Conservation (phyloP, 2,888 invertebrate genomes). For the Drosophila mulleri region DNA sequence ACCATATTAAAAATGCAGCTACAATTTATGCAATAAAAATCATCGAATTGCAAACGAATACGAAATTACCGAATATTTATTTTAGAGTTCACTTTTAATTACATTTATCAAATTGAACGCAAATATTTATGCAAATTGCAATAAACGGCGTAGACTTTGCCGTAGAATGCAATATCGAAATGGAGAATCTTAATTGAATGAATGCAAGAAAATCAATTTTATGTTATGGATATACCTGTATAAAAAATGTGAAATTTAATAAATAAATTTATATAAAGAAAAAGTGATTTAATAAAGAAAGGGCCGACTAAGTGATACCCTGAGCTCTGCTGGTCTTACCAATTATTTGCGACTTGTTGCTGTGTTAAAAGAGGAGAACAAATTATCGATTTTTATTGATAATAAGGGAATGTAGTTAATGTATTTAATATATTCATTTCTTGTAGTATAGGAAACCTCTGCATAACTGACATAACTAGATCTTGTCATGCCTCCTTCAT, state of each 20-base stretch:
- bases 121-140: slow-evolving; percentile 60
- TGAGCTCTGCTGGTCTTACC: too few relatives aligned
- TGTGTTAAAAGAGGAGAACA: too few relatives aligned
- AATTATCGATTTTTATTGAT: too few relatives aligned
- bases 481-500: not conserved
- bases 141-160: not conserved
- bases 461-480: too few relatives aligned
- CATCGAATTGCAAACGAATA: slow-evolving; percentile 20
- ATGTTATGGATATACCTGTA: not conserved
- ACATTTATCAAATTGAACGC: slow-evolving; percentile 31
- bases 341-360: too few relatives aligned
- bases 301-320: not conserved
- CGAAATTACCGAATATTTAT: slow-evolving; percentile 58
- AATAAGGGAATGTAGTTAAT: too few relatives aligned
- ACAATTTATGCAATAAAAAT: slow-evolving; percentile 48
- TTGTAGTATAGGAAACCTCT: too few relatives aligned
- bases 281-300: too few relatives aligned
- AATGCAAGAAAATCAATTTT: not conserved
- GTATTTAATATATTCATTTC: too few relatives aligned
- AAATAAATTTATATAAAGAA: not conserved
- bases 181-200: not conserved
- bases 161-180: not conserved
- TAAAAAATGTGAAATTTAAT: not conserved
- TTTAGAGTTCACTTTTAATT: slow-evolving; percentile 65
- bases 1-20: slow-evolving; percentile 31